A percentile compares a stretch with the other conserved stretches of the same genome.
phyloP scores from a whole-genome alignment of 2,888 invertebrate genomes.

The Dasypolia templi region DNA sequence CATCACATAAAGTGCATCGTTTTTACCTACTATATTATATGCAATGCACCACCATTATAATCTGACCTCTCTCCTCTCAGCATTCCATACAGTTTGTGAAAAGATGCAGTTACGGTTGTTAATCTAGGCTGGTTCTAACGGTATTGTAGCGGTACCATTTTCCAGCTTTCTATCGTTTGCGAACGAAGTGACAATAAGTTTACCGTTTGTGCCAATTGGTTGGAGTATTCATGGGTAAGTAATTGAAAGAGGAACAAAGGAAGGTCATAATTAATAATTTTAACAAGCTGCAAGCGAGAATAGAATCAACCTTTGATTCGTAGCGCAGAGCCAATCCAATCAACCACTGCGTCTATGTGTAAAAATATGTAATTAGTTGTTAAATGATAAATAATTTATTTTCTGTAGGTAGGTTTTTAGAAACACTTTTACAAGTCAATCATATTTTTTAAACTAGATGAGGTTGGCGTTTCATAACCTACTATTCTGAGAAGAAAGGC shows the following conservation, averaged over 20 bases:
- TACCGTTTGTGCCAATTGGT: constrained; percentile 22
- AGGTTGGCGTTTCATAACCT: too few relatives aligned
- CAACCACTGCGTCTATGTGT: not conserved
- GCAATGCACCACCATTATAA: constrained; percentile 28
- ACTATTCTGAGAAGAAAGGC: too few relatives aligned
- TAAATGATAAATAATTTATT: too few relatives aligned
- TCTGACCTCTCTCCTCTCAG: constrained; percentile 17
- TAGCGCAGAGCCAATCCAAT: not conserved
- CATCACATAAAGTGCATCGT: constrained; percentile 60
- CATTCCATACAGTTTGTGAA: not conserved
- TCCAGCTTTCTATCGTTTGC: constrained; percentile 61
- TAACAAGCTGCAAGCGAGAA: not conserved
- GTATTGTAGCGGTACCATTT: constrained; percentile 45
- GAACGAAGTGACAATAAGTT: constrained; percentile 22
- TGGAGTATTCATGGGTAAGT: constrained; percentile 3
- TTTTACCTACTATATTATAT: constrained; percentile 23
- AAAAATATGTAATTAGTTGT: too few relatives aligned
- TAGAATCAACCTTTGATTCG: not conserved
- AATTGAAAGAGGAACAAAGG: not conserved
- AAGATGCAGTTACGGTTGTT: constrained; percentile 47
- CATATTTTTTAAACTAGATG: too few relatives aligned
- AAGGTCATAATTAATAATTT: not conserved
- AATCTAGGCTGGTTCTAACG: constrained; percentile 36
- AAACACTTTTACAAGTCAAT: too few relatives aligned
- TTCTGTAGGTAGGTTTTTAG: too few relatives aligned